These are phyloP conservation scores for Ochropleura plecta DNA, from an alignment of 2,888 invertebrate species.

Conservation along the genomic window DNA sequence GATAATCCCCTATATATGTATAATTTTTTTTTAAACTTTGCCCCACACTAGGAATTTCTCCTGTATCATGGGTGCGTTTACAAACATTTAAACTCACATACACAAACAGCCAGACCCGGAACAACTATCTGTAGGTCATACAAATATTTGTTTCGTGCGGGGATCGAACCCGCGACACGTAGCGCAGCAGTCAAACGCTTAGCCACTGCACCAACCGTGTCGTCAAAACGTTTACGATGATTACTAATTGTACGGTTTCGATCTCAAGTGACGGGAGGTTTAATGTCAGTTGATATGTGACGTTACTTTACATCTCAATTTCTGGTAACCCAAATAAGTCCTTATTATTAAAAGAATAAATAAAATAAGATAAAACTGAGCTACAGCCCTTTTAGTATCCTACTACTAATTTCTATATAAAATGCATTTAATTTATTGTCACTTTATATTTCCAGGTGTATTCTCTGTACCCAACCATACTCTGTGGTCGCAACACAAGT, in stretches of 20 bases:
- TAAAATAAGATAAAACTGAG: not conserved
- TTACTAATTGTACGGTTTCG: not conserved
- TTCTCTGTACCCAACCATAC: conserved; percentile 27
- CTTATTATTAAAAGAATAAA: not conserved
- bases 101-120: too few species aligned
- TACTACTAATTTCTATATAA: not conserved
- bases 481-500: conserved; percentile 47
- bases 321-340: not conserved
- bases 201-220: too few species aligned
- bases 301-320: not conserved
- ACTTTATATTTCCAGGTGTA: not conserved
- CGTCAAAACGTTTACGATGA: not conserved
- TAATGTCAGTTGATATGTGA: not conserved
- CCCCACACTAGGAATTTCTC: too few species aligned
- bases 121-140: too few species aligned
- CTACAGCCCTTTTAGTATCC: not conserved
- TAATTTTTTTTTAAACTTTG: too few species aligned
- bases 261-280: not conserved
- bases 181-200: too few species aligned
- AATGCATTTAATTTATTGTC: not conserved
- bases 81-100: too few species aligned
- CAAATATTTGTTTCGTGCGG: too few species aligned
- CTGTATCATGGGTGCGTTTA: too few species aligned
- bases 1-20: not conserved
- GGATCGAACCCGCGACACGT: too few species aligned